Evolutionary conservation across 1,140 invertebrate species (phyloP), one percentile per base, ranked within the genome.

Genomic region (Bombus impatiens): DNA sequence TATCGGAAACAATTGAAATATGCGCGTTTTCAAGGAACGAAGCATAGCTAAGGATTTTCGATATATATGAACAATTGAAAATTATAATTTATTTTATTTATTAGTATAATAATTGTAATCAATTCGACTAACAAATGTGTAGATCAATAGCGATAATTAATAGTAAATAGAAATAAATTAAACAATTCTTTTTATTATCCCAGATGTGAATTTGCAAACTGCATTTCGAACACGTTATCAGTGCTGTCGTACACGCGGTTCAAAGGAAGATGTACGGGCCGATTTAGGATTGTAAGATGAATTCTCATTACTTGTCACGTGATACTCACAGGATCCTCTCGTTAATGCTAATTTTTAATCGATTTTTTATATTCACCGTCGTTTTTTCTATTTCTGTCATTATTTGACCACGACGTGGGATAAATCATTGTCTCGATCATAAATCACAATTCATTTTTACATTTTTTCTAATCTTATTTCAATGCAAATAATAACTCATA

Each of bases 221-320:
- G 0, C 2, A 13, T 42, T 78, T 67, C 2, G 68, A 25, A 71
- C 28, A n/a, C 0, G 18, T 79, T 80, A 80, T 79, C 83, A 72
- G 32, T 80, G 59, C 59, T 84, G 40, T 57, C 10, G n/a, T 5
- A 35, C 57, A 85, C 71, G 32, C 77, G 62, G 32, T 53, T 65
- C 53, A 85, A 80, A 80, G 67, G n/a, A 53, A 59, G 4, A 25
- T 40, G 18, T 44, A 47, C 40, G 13, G 32, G 47, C 32, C 67
- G 71, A 85, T 53, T 59, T 77, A 77, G 59, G 40, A 77, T 80
- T 65, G 83, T 32, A 65, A 32, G 42, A 72, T 72, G 83, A 80
- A 85, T 80, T 53, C 47, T 53, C 65, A 80, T 80, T 53, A 72
- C 22, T 59, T 32, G 78, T 47, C 53, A 85, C 35, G 13, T 57